Base-by-base conservation (phyloP, 2,797 vertebrate species). In the Bovichtus diacanthus region DNA sequence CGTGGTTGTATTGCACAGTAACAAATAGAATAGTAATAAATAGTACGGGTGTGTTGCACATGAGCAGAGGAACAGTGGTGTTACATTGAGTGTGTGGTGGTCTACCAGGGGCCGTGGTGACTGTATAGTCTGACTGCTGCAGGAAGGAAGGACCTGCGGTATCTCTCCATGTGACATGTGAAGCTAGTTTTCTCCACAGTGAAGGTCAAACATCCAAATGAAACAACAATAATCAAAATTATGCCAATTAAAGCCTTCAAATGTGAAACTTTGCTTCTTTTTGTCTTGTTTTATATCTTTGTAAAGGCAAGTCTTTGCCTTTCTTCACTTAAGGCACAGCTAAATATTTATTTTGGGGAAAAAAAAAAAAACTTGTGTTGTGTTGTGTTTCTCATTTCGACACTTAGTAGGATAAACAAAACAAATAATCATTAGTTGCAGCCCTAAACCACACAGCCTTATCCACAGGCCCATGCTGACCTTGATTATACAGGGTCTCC, bases 401-500 rank as follows among this genome's bases (percentile, higher is more conserved):
- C 1, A 63, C 9, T 44, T 50, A n/a, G 23, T n/a, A 38, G 5
- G 12, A 38, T 49, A 36, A 78, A 63, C 29, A 50, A 43, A 49
- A 56, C 25, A 72, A 44, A 55, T 61, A 31, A 43, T 60, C 21
- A n/a, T 67, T 36, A 65, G 39, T 39, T 50, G 39, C 39, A 27
- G 19, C 4, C 1, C 31, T 25, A 36, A 70, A 54, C 29, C 31
- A 36, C 38, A 38, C 16, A 53, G 58, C 11, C 3, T 64, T 76
- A 76, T 68, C 64, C 53, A 62, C 71, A 66, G 71, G 60, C 58
- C 83, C 50, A 13, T 41, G 34, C 66, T 78, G 84, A 89, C 86
- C 87, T 86, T 86, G 70, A 86, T 78, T 85, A 85, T 87, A 76
- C 78, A 70, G 67, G 74, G 58, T 83, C 72, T 74, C 38, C 50